Conservation (phyloP, 1,140 invertebrate genomes). For the Acromyrmex heyeri region DNA sequence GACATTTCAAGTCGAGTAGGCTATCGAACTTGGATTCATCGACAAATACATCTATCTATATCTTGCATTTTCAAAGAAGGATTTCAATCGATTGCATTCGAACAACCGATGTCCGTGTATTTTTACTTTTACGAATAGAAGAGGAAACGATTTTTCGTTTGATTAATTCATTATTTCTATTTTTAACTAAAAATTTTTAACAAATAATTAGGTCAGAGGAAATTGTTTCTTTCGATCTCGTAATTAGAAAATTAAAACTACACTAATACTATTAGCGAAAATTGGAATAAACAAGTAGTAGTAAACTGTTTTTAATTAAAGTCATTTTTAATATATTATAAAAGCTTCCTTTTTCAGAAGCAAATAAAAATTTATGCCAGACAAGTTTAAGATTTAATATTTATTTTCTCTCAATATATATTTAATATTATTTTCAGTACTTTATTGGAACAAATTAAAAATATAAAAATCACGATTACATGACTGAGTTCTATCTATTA, state of each 20-base stretch:
- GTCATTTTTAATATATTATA: background rate
- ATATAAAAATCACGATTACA: slow-evolving; percentile 10
- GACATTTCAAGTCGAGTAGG: slow-evolving; percentile 58
- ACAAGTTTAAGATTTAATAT: slow-evolving; percentile 18
- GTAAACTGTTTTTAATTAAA: background rate
- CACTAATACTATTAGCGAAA: background rate
- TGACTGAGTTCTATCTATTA: slow-evolving; percentile 14
- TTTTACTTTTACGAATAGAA: slow-evolving; percentile 15
- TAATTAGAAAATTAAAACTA: background rate
- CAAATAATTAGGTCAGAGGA: background rate
- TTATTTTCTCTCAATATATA: background rate
- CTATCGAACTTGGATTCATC: slow-evolving; percentile 56
- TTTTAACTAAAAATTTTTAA: background rate
- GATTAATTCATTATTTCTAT: background rate
- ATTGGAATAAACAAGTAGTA: slow-evolving; percentile 23
- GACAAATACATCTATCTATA: slow-evolving; percentile 43
- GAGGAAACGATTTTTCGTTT: slow-evolving; percentile 1
- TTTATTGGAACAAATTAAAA: background rate
- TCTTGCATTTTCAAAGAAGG: slow-evolving; percentile 43
- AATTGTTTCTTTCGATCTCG: background rate
- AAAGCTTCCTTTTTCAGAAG: background rate
- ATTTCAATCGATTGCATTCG: background rate
- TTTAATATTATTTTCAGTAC: background rate
- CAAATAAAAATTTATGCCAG: background rate
- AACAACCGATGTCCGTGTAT: background rate